Evolutionary conservation across 2,113 vertebrate genomes (phyloP).

Genomic region (Aegithalos caudatus): DNA sequence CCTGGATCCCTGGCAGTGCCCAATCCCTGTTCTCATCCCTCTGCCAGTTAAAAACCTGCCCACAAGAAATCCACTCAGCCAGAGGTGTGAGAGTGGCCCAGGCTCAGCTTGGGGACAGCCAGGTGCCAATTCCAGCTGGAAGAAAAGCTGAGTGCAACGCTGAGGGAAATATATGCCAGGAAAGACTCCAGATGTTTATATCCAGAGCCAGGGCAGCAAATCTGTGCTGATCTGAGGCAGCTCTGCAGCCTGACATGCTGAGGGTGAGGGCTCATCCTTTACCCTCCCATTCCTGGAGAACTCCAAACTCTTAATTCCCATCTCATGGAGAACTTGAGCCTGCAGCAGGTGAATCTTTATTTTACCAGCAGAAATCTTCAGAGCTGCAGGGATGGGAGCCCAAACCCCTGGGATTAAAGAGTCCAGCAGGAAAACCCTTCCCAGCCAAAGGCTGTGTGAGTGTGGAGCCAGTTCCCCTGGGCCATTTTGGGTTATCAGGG

Average conservation of each 20-base stretch:
- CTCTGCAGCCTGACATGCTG: not conserved
- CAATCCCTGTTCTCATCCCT: accelerated
- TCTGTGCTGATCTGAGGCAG: not conserved
- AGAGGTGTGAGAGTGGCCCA: not conserved
- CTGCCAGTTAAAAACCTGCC: not conserved
- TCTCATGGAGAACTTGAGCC: not conserved
- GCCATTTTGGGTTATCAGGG: not conserved
- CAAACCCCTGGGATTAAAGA: not conserved
- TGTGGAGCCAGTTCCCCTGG: not conserved
- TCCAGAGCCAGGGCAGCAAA: not conserved
- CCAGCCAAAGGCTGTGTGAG: not conserved
- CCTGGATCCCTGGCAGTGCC: not conserved
- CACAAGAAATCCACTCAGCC: not conserved
- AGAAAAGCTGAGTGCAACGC: not conserved
- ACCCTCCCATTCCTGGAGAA: not conserved
- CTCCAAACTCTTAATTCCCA: not conserved
- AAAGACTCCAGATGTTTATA: not conserved
- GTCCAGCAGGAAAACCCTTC: not conserved
- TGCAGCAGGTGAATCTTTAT: not conserved
- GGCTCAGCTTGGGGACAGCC: not conserved
- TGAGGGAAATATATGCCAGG: not conserved
- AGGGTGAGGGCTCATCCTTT: not conserved
- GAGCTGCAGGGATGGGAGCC: not conserved
- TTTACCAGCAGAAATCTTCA: not conserved
- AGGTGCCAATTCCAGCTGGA: not conserved